Evolutionary conservation across 2,113 vertebrate genomes (phyloP).

Genomic region (Mus pahari): DNA sequence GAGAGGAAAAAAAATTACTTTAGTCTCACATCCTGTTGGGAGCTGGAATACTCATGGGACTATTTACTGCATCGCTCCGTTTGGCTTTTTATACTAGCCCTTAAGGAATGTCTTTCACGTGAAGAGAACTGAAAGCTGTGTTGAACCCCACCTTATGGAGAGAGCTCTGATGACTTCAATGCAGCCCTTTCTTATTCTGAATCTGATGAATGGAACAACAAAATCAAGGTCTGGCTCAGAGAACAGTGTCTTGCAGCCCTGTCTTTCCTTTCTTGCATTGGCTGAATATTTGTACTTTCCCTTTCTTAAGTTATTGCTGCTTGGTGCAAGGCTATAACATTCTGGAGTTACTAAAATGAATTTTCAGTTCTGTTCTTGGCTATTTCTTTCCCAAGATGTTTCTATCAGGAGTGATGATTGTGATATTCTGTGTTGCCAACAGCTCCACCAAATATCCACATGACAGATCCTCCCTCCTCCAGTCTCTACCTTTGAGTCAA

Average conservation of each 20-base stretch:
- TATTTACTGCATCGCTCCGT: background rate
- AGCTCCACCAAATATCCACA: background rate
- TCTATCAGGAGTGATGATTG: background rate
- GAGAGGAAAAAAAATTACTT: conserved; percentile 13
- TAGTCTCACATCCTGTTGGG: background rate
- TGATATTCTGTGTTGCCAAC: background rate
- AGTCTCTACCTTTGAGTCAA: background rate
- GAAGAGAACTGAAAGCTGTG: background rate
- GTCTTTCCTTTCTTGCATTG: background rate
- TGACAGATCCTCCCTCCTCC: background rate
- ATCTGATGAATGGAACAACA: background rate
- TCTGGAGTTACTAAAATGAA: background rate
- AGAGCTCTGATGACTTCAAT: conserved; percentile 12
- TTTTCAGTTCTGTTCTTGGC: background rate
- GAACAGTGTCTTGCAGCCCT: background rate
- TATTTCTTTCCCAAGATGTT: background rate
- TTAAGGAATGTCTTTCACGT: background rate
- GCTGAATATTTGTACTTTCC: background rate
- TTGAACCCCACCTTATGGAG: background rate
- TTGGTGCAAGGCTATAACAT: background rate
- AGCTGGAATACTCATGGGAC: background rate
- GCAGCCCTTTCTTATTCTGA: conserved; percentile 4
- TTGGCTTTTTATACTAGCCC: conserved; percentile 32
- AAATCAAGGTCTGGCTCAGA: background rate
- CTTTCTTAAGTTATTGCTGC: background rate